Base-by-base conservation (phyloP, 2,113 vertebrate genomes). In the Hippocampus zosterae region DNA sequence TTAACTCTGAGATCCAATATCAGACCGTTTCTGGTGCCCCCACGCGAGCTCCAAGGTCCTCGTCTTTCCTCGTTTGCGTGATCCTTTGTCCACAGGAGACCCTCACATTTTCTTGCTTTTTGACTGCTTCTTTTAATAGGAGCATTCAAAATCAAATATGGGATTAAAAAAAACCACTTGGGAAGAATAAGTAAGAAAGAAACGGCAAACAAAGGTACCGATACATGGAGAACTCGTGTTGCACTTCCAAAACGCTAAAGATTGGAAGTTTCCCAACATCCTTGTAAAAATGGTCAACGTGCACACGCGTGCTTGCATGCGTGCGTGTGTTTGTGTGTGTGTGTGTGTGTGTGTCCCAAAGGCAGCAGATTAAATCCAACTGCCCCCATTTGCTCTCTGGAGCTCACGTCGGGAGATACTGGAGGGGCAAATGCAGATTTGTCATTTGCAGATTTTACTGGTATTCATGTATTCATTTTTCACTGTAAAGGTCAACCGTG, bases 401-500 rank as follows among this genome's bases (percentile, higher is more conserved):
- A 79, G 19, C 76, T 68, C 70, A 79, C 76, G 80, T 77, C 65
- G 0, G 74, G 77, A 81, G 76, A 82, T 81, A 79, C 84, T 70
- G 12, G 15, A 74, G 83, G 79, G 82, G 70, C 78, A 79, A 88
- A 90, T 89, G 84, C 86, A 89, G 84, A 87, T 89, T 85, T 89
- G 85, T 88, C 85, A 85, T 90, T 90, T 90, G 72, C 81, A 77
- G 81, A 84, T 82, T 87, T 85, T 69, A 78, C 65, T 85, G 82
- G 82, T 86, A 89, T 89, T 89, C 88, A 87, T 90, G 75, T 81
- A 87, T 87, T 87, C 78, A 81, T 85, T 85, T 81, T 77, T 77
- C 72, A 77, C 76, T 85, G 77, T 81, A 89, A 90, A 89, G 87
- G 87, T 90, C 88, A 84, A 59, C 21, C 2, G 8, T 68, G 75